Evolutionary conservation across 2,797 vertebrate genomes (phyloP).

Genomic region (Thripadectes ignobilis): DNA sequence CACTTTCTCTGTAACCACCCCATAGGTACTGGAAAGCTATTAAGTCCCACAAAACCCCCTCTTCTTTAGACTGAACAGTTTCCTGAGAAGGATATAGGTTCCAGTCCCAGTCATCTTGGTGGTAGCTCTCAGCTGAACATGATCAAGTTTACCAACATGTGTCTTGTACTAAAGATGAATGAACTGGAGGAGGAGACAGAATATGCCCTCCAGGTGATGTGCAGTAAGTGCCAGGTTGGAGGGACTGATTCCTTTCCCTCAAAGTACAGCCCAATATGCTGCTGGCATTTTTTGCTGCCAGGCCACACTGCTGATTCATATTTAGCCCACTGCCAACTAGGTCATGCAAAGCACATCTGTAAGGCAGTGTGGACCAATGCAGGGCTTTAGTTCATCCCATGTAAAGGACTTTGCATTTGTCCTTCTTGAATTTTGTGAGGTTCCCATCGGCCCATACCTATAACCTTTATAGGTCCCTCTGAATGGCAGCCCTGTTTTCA

Average conservation of each 20-base stretch:
- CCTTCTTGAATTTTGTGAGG: neutral
- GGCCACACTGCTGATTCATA: neutral
- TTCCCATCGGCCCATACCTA: accelerated
- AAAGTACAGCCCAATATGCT: neutral
- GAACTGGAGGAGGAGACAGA: neutral
- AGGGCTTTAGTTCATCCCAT: neutral
- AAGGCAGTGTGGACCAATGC: neutral
- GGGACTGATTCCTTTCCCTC: neutral
- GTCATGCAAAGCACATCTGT: neutral
- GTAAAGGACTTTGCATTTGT: neutral
- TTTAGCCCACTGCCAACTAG: accelerated
- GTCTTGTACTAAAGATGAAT: neutral
- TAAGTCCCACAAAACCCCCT: neutral
- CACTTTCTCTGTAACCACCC: neutral
- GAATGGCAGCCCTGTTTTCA: neutral
- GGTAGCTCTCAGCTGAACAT: neutral
- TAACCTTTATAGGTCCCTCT: neutral
- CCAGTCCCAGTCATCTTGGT: neutral
- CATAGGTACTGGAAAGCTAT: neutral
- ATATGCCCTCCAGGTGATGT: neutral
- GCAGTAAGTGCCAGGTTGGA: neutral
- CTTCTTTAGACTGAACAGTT: neutral
- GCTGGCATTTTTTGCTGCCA: neutral
- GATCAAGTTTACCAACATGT: neutral
- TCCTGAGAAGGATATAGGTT: neutral